Percentiles rank a stretch among this genome's conserved stretches.
These are phyloP conservation scores for Macroteleia sp. DNA, from an alignment of 2,888 invertebrate genomes.

Conservation along the genomic window DNA sequence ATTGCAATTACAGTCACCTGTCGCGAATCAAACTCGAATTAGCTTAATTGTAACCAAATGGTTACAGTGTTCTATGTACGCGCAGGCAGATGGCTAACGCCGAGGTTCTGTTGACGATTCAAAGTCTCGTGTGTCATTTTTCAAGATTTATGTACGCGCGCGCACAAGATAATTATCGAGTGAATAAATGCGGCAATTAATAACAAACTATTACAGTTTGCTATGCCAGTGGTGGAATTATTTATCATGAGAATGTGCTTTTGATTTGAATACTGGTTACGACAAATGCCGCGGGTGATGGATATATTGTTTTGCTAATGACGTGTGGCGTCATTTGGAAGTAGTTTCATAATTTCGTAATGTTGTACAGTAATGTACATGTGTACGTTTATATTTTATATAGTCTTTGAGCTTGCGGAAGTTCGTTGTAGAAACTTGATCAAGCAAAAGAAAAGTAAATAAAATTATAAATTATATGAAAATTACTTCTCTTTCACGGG, in stretches of 20 bases:
- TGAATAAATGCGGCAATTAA: slow-evolving; percentile 34
- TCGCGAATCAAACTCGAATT: slow-evolving; percentile 80
- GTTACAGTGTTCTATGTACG: slow-evolving; percentile 45
- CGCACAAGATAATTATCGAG: slow-evolving; percentile 15
- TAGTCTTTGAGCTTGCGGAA: too few species aligned
- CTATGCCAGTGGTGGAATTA: slow-evolving; percentile 1
- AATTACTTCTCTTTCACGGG: too few species aligned
- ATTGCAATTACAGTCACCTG: slow-evolving; percentile 73
- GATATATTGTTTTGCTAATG: slow-evolving; percentile 18
- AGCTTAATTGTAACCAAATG: slow-evolving; percentile 77
- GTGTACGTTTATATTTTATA: too few species aligned
- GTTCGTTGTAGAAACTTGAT: too few species aligned
- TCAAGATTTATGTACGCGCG: slow-evolving; percentile 45
- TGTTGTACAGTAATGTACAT: too few species aligned
- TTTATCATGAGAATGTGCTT: slow-evolving; percentile 11
- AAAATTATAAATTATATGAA: too few species aligned
- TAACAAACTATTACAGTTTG: slow-evolving; percentile 22
- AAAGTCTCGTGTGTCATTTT: slow-evolving; percentile 43
- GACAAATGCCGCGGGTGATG: slow-evolving; percentile 12
- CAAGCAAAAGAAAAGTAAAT: too few species aligned
- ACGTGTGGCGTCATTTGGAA: slow-evolving; percentile 7
- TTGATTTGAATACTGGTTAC: slow-evolving; percentile 22
- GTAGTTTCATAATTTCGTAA: too few species aligned
- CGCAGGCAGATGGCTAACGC: slow-evolving; percentile 44
- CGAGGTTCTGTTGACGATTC: slow-evolving; percentile 9